Conservation (phyloP, 2,113 vertebrate genomes). For the Saguinus imperator region DNA sequence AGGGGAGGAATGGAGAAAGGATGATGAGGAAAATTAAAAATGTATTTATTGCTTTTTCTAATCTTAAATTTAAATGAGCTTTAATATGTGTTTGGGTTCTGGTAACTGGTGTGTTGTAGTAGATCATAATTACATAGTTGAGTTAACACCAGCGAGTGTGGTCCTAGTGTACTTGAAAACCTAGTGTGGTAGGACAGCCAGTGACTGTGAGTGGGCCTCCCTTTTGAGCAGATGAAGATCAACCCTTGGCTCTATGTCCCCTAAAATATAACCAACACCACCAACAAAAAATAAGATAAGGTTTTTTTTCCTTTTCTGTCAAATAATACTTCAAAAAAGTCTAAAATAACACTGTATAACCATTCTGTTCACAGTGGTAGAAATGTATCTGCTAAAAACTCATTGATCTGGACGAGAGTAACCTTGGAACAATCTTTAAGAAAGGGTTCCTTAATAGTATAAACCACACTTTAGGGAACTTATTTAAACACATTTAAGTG, state of each 20-base stretch:
- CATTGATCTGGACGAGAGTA: neutral
- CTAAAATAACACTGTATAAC: neutral
- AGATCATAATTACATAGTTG: neutral
- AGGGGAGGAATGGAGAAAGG: neutral
- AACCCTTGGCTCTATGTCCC: neutral
- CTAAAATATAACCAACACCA: neutral
- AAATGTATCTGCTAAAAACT: neutral
- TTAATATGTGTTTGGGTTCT: neutral
- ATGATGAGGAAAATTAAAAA: neutral
- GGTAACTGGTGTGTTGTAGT: neutral
- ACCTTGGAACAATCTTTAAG: neutral
- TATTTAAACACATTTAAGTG: neutral
- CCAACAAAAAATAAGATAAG: neutral
- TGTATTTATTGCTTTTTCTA: neutral
- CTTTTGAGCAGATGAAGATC: neutral
- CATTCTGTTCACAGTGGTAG: neutral
- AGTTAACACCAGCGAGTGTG: neutral
- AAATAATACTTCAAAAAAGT: neutral
- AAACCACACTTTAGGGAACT: slow-evolving; percentile 1
- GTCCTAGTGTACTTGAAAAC: too few relatives aligned
- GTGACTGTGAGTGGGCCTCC: neutral
- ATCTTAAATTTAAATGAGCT: neutral
- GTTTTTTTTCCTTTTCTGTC: neutral
- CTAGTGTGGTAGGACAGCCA: neutral
- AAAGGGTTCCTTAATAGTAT: neutral